These are phyloP conservation scores for Grus americana DNA, from an alignment of 2,113 vertebrate genomes.

Conservation along the genomic window DNA sequence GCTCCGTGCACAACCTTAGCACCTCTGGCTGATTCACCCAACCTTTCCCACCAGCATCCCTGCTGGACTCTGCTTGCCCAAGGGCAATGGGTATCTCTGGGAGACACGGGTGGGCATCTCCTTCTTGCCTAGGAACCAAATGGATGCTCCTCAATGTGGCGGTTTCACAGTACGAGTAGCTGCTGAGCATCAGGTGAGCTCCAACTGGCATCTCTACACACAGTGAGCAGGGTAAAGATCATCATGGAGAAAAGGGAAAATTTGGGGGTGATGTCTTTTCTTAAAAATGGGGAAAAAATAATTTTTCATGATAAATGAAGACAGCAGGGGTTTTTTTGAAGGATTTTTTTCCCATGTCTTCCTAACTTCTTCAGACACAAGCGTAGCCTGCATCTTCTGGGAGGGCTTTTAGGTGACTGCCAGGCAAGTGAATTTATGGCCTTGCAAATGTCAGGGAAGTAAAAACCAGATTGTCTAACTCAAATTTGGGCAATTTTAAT, in stretches of 20 bases:
- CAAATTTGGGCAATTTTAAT: neutral
- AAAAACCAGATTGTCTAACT: neutral
- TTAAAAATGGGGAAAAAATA: neutral
- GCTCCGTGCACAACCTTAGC: neutral
- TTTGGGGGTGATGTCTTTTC: fast-evolving
- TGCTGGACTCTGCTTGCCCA: fast-evolving
- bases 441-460: neutral
- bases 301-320: neutral
- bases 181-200: neutral
- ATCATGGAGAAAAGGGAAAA: neutral
- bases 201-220: fast-evolving
- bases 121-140: neutral
- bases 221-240: neutral
- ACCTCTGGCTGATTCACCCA: neutral
- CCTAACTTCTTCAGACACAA: neutral
- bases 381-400: neutral
- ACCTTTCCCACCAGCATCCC: neutral
- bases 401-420: neutral
- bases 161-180: neutral
- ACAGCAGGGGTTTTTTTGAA: neutral
- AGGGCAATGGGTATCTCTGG: neutral
- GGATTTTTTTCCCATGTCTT: neutral
- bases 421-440: neutral
- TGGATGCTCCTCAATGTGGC: neutral
- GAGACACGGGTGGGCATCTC: neutral